Evolutionary conservation across 2,888 invertebrate species (phyloP).

Genomic region (Panzeria rudis): DNA sequence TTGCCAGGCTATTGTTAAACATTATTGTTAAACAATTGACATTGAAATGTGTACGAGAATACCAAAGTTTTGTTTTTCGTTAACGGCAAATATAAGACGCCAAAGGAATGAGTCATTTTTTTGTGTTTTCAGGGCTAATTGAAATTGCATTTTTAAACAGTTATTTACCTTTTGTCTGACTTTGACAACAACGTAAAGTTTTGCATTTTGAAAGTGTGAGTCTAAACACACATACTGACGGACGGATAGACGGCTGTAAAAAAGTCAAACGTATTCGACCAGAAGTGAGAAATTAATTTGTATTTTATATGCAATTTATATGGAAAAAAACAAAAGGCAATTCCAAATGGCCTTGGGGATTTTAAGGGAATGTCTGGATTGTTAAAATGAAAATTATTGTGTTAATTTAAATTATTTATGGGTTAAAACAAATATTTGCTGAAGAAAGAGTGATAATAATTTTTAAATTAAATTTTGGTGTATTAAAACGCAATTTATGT

Average conservation of each 20-base stretch:
- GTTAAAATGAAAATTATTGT: slow-evolving; percentile 52
- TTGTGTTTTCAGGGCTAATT: slow-evolving; percentile 73
- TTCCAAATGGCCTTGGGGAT: slow-evolving; percentile 54
- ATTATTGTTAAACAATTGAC: slow-evolving; percentile 71
- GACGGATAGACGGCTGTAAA: not conserved
- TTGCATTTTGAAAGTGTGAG: slow-evolving; percentile 39
- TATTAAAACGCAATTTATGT: slow-evolving; percentile 1
- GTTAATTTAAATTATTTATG: slow-evolving; percentile 64
- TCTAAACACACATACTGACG: not conserved
- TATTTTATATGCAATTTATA: slow-evolving; percentile 68
- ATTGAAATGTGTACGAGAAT: slow-evolving; percentile 57
- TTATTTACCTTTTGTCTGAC: slow-evolving; percentile 73
- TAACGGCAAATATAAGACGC: not conserved
- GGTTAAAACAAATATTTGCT: slow-evolving; percentile 56
- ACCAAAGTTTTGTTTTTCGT: not conserved
- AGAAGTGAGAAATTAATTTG: slow-evolving; percentile 73
- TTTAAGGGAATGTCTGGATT: slow-evolving; percentile 41
- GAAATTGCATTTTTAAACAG: slow-evolving; percentile 76
- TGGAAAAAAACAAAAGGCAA: slow-evolving; percentile 41
- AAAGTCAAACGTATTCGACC: slow-evolving; percentile 56
- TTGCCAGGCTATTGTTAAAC: slow-evolving; percentile 51
- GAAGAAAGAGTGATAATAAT: not conserved
- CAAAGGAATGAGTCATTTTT: slow-evolving; percentile 47
- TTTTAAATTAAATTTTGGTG: slow-evolving; percentile 12
- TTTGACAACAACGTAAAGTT: slow-evolving; percentile 67